Base-by-base conservation (phyloP, 2,113 vertebrate species). In the Paralichthys olivaceus region DNA sequence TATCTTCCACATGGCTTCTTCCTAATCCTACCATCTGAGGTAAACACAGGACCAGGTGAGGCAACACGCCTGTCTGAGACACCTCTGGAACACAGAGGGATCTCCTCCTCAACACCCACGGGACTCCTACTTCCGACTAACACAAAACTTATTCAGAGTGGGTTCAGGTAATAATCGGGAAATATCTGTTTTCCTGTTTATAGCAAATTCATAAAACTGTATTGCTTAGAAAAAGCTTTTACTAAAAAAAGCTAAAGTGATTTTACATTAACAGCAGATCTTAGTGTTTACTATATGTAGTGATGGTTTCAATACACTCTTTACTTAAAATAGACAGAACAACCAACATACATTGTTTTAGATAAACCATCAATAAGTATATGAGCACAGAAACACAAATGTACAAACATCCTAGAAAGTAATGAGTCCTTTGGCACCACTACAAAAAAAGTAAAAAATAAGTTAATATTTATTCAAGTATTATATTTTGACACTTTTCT, bases 11-110 rank as follows among this genome's bases (percentile, higher is more conserved):
- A 90, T 79, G 90, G 89, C 88, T 86, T 80, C 66, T 55, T 83
- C 63, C 83, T 92, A 93, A 93, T 91, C 92, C 92, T 19, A 87
- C 87, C 91, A 93, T 93, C 92, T 93, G 91, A 89, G 89, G 89
- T 90, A 93, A 92, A 93, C 75, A 91, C 78, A 78, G 57, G 58
- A 84, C 81, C 90, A 93, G 92, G 92, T 92, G 92, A 93, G 83
- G 90, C 74, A 88, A 88, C 85, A 80, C 58, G 73, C 61, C 87
- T 80, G 90, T 89, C 84, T 87, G 77, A 89, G 82, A 84, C 88
- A 83, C 84, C 87, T 73, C 81, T 81, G 75, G 67, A 86, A 73
- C 73, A 64, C 77, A 69, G 45, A 85, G 76, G 80, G 81, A 90
- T 86, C 84, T 84, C 75, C 84, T 72, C 4, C 77, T 34, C 55